Evolutionary conservation across 2,113 vertebrate genomes (phyloP).

Genomic region (Scophthalmus maximus): DNA sequence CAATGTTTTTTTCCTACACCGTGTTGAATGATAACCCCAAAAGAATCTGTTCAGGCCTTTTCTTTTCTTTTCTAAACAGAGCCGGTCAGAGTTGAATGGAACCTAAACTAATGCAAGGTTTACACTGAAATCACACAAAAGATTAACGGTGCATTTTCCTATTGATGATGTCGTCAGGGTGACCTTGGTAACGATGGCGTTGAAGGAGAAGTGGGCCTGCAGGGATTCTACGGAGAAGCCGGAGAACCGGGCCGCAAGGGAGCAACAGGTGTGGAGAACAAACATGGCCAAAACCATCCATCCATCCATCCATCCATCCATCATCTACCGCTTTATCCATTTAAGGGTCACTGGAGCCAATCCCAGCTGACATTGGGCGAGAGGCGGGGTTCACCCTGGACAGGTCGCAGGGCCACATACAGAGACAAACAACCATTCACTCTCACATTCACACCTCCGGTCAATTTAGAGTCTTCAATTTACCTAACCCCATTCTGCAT

Average conservation of each 20-base stretch:
- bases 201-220: conserved; percentile 78
- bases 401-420: too few species aligned
- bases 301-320: too few species aligned
- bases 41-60: too few species aligned
- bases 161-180: conserved; percentile 76
- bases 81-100: conserved; percentile 20
- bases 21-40: conserved; percentile 15
- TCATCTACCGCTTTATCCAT: too few species aligned
- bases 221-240: conserved; percentile 82
- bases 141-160: conserved; percentile 52
- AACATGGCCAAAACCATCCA: background rate
- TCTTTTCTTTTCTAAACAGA: conserved; percentile 24
- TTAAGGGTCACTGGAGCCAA: too few species aligned
- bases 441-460: too few species aligned
- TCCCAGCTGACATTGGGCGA: too few species aligned
- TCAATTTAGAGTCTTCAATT: too few species aligned
- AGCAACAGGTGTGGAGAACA: conserved; percentile 70
- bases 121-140: conserved; percentile 16
- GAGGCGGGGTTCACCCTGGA: too few species aligned
- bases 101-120: conserved; percentile 1
- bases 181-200: conserved; percentile 77
- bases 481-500: too few species aligned
- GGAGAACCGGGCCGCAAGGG: conserved; percentile 81
- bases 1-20: conserved; percentile 30
- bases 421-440: too few species aligned